These are phyloP conservation scores for Trisateles emortualis DNA, from an alignment of 2,888 invertebrate species.

Conservation along the genomic window DNA sequence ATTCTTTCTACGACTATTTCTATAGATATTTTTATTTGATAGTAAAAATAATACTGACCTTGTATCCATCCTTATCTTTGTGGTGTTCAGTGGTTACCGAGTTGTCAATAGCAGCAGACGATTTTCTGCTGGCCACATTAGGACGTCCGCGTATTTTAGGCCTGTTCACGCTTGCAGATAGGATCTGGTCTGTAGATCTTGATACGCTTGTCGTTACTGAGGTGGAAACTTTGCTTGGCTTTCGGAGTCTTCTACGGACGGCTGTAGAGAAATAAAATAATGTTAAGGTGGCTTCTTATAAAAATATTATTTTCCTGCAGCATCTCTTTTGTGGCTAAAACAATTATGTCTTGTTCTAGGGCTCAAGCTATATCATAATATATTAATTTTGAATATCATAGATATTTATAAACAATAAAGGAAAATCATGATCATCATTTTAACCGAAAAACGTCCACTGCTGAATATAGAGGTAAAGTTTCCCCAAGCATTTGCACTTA, in stretches of 20 bases:
- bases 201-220: slow-evolving; percentile 89
- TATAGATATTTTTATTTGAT: slow-evolving; percentile 5
- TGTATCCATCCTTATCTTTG: slow-evolving; percentile 91
- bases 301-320: too few species aligned
- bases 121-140: slow-evolving; percentile 86
- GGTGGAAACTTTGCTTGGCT: slow-evolving; percentile 88
- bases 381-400: too few species aligned
- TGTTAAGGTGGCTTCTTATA: neutral
- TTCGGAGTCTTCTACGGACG: slow-evolving; percentile 89
- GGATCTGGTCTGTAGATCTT: slow-evolving; percentile 85
- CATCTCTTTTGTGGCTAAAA: too few species aligned
- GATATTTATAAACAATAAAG: too few species aligned
- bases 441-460: too few species aligned
- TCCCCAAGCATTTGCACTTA: too few species aligned
- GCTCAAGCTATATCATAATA: too few species aligned
- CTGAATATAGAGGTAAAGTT: too few species aligned
- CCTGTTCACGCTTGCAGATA: slow-evolving; percentile 88
- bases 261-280: slow-evolving; percentile 68
- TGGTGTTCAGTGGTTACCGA: slow-evolving; percentile 86
- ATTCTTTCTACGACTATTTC: too few species aligned
- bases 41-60: slow-evolving; percentile 70
- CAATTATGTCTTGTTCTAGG: too few species aligned
- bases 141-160: slow-evolving; percentile 88
- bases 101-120: slow-evolving; percentile 84
- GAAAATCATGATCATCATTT: too few species aligned